Percentiles rank a stretch among this genome's conserved stretches.
Conservation (phyloP, 37 sponge, comb jelly and placozoan genomes). For the Axinella damicornis region DNA sequence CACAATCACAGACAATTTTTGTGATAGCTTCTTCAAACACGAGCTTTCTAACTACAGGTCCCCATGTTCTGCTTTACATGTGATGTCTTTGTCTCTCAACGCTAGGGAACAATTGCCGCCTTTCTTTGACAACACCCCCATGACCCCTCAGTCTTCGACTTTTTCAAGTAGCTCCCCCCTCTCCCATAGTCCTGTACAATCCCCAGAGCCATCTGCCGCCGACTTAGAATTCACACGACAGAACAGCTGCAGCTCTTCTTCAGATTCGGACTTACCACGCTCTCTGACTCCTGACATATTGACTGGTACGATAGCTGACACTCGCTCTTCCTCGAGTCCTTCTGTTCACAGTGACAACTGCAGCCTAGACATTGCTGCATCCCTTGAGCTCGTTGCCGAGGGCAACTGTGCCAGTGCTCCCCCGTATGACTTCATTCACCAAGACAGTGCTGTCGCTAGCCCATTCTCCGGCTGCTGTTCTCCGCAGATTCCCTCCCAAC, state of each 20-base stretch:
- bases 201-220: constrained; percentile 25
- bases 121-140: constrained; percentile 26
- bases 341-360: background rate
- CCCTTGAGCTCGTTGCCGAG: constrained; percentile 27
- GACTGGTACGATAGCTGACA: constrained; percentile 11
- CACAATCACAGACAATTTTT: constrained; percentile 18
- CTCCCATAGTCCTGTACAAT: constrained; percentile 21
- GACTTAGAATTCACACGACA: background rate
- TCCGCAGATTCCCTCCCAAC: background rate
- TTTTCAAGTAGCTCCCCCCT: constrained; percentile 54
- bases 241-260: background rate
- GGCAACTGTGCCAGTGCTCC: background rate
- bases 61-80: background rate
- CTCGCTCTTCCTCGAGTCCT: too few species aligned
- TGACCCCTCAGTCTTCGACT: constrained; percentile 46
- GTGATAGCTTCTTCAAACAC: constrained; percentile 34
- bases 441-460: background rate
- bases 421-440: background rate
- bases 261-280: background rate
- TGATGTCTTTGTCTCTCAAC: background rate
- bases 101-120: background rate
- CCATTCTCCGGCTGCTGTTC: too few species aligned
- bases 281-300: background rate
- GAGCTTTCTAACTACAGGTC: background rate
- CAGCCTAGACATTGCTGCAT: constrained; percentile 27